phyloP scores from a whole-genome alignment of 1,140 invertebrate genomes.

The Meloidogyne exigua region DNA sequence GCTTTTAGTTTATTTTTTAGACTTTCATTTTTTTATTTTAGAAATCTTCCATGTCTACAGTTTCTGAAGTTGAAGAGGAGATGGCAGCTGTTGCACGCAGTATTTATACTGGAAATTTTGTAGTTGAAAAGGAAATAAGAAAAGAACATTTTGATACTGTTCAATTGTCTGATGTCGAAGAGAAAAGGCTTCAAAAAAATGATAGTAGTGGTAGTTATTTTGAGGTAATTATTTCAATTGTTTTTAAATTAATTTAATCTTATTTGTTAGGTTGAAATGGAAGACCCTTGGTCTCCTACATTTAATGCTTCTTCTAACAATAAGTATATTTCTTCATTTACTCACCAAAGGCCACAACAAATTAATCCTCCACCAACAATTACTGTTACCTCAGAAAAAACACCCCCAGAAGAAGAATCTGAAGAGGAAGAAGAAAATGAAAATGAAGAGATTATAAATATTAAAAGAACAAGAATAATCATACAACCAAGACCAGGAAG shows the following conservation, averaged over 20 bases:
- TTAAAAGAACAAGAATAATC: background rate
- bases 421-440: slow-evolving; percentile 43
- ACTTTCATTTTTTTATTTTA: no score
- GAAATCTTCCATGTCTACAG: background rate
- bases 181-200: background rate
- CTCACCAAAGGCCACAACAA: slow-evolving; percentile 14
- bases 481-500: slow-evolving; percentile 32
- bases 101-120: slow-evolving; percentile 20
- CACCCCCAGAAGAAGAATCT: slow-evolving; percentile 38
- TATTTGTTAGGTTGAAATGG: slow-evolving; percentile 49
- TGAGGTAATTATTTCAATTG: background rate
- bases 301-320: background rate
- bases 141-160: background rate
- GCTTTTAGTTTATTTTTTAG: no score
- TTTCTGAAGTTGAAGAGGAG: background rate
- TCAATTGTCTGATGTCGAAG: background rate
- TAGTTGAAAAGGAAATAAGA: background rate
- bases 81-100: slow-evolving; percentile 10
- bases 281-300: slow-evolving; percentile 51
- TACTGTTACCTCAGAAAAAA: slow-evolving; percentile 31
- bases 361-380: slow-evolving; percentile 32
- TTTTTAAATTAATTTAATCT: background rate
- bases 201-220: slow-evolving; percentile 4
- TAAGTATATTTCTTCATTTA: slow-evolving; percentile 16
- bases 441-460: slow-evolving; percentile 31